Evolutionary conservation across 2,888 invertebrate genomes (phyloP), one percentile per base, ranked within the genome.

Genomic region (Eudasyphora cyanicolor): DNA sequence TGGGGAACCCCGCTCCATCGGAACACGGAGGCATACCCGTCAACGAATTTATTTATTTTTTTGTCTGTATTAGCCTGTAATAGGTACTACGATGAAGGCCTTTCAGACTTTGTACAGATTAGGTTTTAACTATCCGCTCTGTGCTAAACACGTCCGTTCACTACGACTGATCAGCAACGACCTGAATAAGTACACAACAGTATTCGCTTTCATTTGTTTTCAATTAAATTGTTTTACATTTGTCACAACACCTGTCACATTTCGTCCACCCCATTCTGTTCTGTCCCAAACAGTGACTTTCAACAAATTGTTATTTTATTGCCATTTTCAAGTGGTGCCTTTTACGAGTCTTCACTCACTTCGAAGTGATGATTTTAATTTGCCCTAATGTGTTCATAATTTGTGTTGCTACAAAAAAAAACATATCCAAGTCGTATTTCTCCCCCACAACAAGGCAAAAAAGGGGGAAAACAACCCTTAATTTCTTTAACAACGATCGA

Each of bases 331-430:
- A 57, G 70, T 71, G 57, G 17, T 45, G 42, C 54, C 10, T 70
- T 76, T 29, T 45, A 57, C 45, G 35, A 14, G 62, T 42, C 51
- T 49, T 14, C 67, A 51, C 2, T 32, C 27, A 12, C 7, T 38
- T 38, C 69, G 76, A 86, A 87, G 84, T 85, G 87, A 89, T 88
- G 89, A 91, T 89, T 91, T 91, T 91, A 91, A 91, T 91, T 91
- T 90, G 89, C 90, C 89, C 90, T 91, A 91, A 91, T 91, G 91
- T 89, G 90, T 89, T 89, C 89, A 89, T 91, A 91, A 91, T 91
- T 91, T 90, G 88, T 88, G 86, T 90, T 91, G 91, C 90, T 91
- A 91, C 88, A 88, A 90, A 89, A 91, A 91, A 90, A 91, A 91
- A 90, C 90, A 90, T 77, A 76, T 78, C 73, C 54, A 79, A 35